Conservation (phyloP, 2,797 vertebrate genomes). For the Champsocephalus gunnari region DNA sequence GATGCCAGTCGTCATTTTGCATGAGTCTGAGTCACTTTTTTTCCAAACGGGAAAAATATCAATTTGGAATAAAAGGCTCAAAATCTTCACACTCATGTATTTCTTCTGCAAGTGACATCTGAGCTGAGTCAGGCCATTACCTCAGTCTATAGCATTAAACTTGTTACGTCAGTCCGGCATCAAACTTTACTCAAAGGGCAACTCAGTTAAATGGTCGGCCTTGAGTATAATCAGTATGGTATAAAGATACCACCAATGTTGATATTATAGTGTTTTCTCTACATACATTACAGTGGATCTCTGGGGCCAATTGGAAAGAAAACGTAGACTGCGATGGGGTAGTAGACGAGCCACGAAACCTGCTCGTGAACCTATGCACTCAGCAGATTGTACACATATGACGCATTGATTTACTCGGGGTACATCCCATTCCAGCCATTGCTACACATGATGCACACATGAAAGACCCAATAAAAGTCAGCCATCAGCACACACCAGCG, state of each 20-base stretch:
- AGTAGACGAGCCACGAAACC: slow-evolving; percentile 72
- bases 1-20: slow-evolving; percentile 37
- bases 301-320: slow-evolving; percentile 38
- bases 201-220: slow-evolving; percentile 22
- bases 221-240: slow-evolving; percentile 14
- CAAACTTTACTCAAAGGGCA: slow-evolving; percentile 7
- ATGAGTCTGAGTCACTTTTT: slow-evolving; percentile 26
- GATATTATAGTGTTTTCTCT: slow-evolving; percentile 11
- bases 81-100: slow-evolving; percentile 32
- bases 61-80: slow-evolving; percentile 46
- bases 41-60: slow-evolving; percentile 37
- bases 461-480: slow-evolving; percentile 76
- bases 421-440: slow-evolving; percentile 79
- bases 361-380: slow-evolving; percentile 78
- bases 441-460: slow-evolving; percentile 81
- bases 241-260: not conserved
- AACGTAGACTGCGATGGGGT: slow-evolving; percentile 46
- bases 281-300: slow-evolving; percentile 41
- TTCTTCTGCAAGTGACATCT: slow-evolving; percentile 42
- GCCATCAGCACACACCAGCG: slow-evolving; percentile 81
- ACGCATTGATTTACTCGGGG: slow-evolving; percentile 86
- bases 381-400: slow-evolving; percentile 82
- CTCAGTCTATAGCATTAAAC: slow-evolving; percentile 7
- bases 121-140: slow-evolving; percentile 42
- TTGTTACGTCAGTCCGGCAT: slow-evolving; percentile 24